Conservation (phyloP, 2,888 invertebrate species). For the Emesis castigata region DNA sequence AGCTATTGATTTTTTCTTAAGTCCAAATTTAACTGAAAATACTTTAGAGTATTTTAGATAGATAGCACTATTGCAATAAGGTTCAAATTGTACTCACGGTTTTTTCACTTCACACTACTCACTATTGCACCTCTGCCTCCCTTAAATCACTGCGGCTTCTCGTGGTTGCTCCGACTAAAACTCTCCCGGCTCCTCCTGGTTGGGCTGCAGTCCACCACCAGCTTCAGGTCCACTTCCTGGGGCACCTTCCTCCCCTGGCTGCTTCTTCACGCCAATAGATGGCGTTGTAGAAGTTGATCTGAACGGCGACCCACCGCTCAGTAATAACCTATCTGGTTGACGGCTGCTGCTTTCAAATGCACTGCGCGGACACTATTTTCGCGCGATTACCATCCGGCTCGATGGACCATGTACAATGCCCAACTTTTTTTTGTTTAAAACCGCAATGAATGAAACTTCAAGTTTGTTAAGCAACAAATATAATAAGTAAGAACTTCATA, state of each 20-base stretch:
- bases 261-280: neutral
- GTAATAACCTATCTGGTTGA: neutral
- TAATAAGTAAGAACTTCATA: too few species aligned
- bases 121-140: neutral
- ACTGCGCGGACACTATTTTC: neutral
- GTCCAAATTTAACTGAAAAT: neutral
- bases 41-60: neutral
- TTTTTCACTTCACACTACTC: neutral
- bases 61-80: neutral
- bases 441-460: too few species aligned
- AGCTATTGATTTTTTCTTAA: too few species aligned
- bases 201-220: slow-evolving; percentile 4
- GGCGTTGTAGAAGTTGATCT: neutral
- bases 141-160: too few species aligned
- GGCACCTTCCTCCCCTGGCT: neutral
- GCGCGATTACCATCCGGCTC: neutral
- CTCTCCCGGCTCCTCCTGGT: neutral
- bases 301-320: neutral
- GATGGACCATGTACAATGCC: neutral
- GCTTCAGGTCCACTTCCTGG: neutral
- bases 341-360: neutral
- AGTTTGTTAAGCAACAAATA: too few species aligned
- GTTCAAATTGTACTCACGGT: slow-evolving; percentile 2
- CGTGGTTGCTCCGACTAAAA: neutral
- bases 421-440: too few species aligned